phyloP scores from a whole-genome alignment of 92 coral and sea anemone species.

The Desmophyllum pertusum region DNA sequence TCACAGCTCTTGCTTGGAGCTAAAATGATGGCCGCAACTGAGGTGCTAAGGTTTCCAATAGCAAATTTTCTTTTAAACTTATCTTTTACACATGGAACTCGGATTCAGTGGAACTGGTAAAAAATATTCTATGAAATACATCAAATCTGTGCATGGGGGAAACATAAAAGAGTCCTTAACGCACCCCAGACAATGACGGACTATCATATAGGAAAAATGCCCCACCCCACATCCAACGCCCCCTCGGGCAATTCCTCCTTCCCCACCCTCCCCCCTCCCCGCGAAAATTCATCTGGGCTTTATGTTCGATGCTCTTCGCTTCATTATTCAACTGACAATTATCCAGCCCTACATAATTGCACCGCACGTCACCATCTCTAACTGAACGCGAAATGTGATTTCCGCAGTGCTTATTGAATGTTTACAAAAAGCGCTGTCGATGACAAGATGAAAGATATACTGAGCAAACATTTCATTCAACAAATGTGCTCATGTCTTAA shows the following conservation, averaged over 20 bases:
- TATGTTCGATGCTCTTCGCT: neutral
- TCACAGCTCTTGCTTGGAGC: neutral
- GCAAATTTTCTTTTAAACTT: neutral
- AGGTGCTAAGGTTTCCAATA: neutral
- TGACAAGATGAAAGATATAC: constrained; percentile 17
- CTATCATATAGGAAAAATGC: neutral
- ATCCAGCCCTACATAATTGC: neutral
- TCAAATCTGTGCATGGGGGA: no score
- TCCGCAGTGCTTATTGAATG: constrained; percentile 45
- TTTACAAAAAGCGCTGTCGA: constrained; percentile 28
- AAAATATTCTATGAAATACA: no score
- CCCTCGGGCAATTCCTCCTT: neutral
- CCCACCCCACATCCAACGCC: neutral
- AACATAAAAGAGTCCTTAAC: no score
- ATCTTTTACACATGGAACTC: neutral
- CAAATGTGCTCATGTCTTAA: constrained; percentile 5
- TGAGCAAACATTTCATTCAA: constrained; percentile 10
- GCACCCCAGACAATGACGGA: neutral
- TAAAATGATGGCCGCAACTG: neutral
- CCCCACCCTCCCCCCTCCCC: neutral
- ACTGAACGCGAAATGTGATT: constrained; percentile 11
- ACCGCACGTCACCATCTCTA: constrained; percentile 11
- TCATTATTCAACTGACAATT: neutral
- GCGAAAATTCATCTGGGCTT: neutral
- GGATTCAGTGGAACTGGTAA: no score